Evolutionary conservation across 2,888 invertebrate species (phyloP).

Genomic region (Rapana venosa): DNA sequence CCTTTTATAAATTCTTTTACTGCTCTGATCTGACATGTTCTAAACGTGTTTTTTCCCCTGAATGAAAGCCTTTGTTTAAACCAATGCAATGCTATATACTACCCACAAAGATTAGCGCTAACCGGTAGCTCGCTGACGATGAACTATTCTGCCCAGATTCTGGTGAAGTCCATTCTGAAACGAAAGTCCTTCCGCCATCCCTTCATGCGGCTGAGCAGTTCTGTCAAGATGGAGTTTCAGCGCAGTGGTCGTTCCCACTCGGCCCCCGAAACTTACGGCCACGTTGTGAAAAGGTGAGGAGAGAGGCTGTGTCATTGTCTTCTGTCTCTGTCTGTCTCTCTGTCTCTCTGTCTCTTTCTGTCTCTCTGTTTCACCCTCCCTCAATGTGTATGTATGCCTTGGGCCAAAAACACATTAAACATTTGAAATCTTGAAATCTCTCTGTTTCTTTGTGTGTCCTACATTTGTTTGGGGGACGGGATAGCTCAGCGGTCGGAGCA

Average conservation of each 20-base stretch:
- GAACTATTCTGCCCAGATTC: slow-evolving; percentile 82
- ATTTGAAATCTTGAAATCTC: too few relatives aligned
- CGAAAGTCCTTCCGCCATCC: slow-evolving; percentile 92
- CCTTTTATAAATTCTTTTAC: too few relatives aligned
- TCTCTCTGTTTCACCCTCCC: background rate
- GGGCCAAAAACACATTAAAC: too few relatives aligned
- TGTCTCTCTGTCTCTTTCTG: slow-evolving; percentile 6
- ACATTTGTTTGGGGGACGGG: too few relatives aligned
- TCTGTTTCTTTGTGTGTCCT: background rate
- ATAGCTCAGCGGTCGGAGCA: too few relatives aligned
- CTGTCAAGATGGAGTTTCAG: slow-evolving; percentile 79
- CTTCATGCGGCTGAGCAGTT: slow-evolving; percentile 73
- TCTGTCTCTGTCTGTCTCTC: background rate
- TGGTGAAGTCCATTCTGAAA: slow-evolving; percentile 97
- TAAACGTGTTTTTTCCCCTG: too few relatives aligned
- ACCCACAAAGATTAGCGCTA: too few relatives aligned
- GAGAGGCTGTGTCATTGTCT: background rate
- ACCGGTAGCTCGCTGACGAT: too few relatives aligned
- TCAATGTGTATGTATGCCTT: too few relatives aligned
- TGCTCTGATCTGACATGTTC: too few relatives aligned
- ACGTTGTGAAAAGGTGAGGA: slow-evolving; percentile 66
- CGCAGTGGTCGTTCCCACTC: slow-evolving; percentile 86
- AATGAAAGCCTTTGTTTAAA: too few relatives aligned
- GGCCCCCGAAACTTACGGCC: slow-evolving; percentile 81
- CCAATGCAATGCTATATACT: too few relatives aligned